Evolutionary conservation across 2,797 vertebrate genomes (phyloP).

Genomic region (Hydrolagus colliei): DNA sequence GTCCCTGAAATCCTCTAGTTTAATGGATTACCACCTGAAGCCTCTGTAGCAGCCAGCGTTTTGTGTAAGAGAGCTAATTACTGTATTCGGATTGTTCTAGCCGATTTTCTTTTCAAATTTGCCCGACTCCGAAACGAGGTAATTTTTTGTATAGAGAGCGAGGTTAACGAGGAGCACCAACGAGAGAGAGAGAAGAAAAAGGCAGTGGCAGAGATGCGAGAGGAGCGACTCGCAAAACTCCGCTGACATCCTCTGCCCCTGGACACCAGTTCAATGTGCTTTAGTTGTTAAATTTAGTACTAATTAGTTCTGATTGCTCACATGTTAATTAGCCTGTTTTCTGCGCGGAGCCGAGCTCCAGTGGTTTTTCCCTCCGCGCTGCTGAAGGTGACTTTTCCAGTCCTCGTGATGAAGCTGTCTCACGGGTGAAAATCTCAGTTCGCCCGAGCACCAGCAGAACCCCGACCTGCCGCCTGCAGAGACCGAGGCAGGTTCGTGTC

Average conservation of each 20-base stretch:
- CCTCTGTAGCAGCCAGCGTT: neutral
- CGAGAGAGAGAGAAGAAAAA: neutral
- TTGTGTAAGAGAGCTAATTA: neutral
- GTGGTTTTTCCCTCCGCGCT: neutral
- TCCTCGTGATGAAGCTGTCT: neutral
- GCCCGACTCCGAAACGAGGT: neutral
- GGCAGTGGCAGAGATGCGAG: neutral
- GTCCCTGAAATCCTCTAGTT: neutral
- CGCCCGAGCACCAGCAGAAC: neutral
- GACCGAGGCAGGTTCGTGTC: neutral
- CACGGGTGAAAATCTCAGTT: neutral
- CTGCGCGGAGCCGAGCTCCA: neutral
- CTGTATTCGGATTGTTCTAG: neutral
- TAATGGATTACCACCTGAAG: neutral
- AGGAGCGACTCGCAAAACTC: neutral
- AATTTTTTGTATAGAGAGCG: neutral
- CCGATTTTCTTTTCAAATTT: neutral
- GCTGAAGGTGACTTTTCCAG: conserved; percentile 18
- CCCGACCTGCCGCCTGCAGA: neutral
- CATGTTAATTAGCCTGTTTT: conserved; percentile 20
- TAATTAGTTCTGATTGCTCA: conserved; percentile 31
- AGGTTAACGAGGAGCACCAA: neutral
- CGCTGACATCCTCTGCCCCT: neutral
- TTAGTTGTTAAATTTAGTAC: conserved; percentile 23
- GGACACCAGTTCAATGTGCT: neutral